phyloP scores from a whole-genome alignment of 2,797 vertebrate genomes.

The Sebastes oblongus region DNA sequence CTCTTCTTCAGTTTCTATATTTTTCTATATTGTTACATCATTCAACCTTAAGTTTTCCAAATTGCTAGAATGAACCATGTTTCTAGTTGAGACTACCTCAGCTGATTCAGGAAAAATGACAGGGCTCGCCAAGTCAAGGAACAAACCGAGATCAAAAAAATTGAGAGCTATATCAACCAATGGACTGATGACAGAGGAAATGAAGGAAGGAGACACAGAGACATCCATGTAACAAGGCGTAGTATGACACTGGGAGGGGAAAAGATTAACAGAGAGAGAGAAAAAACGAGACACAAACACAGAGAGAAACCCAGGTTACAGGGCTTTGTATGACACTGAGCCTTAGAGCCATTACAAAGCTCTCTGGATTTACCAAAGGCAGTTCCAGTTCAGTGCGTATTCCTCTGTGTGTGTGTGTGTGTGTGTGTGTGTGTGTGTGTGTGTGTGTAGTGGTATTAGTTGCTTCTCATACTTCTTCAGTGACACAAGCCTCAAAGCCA shows the following conservation, averaged over 20 bases:
- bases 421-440: conserved; percentile 18
- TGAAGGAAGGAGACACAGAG: neutral
- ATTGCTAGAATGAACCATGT: neutral
- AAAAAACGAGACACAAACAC: conserved; percentile 20
- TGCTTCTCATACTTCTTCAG: conserved; percentile 25
- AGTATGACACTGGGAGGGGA: neutral
- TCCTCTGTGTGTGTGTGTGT: conserved; percentile 10
- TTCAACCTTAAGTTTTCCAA: neutral
- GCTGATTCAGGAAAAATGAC: neutral
- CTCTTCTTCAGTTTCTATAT: neutral
- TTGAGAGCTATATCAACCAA: neutral
- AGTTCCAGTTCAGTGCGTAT: conserved; percentile 43
- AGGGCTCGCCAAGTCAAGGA: neutral
- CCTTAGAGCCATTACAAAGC: conserved; percentile 71
- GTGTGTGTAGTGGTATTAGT: neutral
- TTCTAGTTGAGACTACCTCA: neutral
- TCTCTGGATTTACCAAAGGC: conserved; percentile 66
- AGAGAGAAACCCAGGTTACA: conserved; percentile 45
- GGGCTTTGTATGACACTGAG: conserved; percentile 66
- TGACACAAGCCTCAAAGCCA: conserved; percentile 24
- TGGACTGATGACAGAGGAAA: conserved; percentile 18
- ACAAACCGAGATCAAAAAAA: neutral
- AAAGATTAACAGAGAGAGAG: conserved; percentile 30
- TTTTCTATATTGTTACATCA: neutral
- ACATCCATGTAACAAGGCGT: neutral